These are phyloP conservation scores for Eugnorisma glareosa DNA, from an alignment of 2,888 invertebrate genomes.

Conservation along the genomic window DNA sequence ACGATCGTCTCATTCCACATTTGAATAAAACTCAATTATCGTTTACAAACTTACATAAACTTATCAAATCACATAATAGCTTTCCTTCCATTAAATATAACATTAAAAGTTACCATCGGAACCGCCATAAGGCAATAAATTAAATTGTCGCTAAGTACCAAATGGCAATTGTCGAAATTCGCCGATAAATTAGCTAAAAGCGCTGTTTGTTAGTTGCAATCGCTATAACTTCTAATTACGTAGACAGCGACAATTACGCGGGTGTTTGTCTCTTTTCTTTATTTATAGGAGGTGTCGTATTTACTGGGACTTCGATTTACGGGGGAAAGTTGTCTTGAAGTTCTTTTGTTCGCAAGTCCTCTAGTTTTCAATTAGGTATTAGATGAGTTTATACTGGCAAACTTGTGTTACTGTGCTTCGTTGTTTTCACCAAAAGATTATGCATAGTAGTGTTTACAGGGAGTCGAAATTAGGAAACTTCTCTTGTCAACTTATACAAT, in stretches of 20 bases:
- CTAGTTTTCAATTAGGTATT: slow-evolving; percentile 26
- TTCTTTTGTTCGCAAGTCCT: slow-evolving; percentile 5
- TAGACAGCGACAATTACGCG: slow-evolving; percentile 77
- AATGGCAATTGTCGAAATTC: slow-evolving; percentile 79
- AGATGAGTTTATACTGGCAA: not conserved
- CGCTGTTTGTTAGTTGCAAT: slow-evolving; percentile 79
- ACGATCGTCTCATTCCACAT: slow-evolving; percentile 4
- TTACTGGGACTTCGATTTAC: slow-evolving; percentile 44
- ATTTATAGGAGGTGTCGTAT: slow-evolving; percentile 62
- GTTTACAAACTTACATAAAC: slow-evolving; percentile 34
- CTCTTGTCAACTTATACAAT: not conserved
- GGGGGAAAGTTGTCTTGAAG: slow-evolving; percentile 58
- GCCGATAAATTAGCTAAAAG: slow-evolving; percentile 80
- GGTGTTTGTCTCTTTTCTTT: slow-evolving; percentile 71
- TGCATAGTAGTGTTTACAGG: not conserved
- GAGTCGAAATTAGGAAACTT: not conserved
- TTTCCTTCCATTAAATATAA: slow-evolving; percentile 48
- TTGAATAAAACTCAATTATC: slow-evolving; percentile 40
- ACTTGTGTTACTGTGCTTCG: not conserved
- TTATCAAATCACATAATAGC: slow-evolving; percentile 44
- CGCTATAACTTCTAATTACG: slow-evolving; percentile 83
- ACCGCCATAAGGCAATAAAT: slow-evolving; percentile 60
- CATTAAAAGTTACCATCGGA: slow-evolving; percentile 56
- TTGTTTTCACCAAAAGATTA: not conserved
- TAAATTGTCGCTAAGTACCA: slow-evolving; percentile 68